Percentiles rank a stretch among this genome's conserved stretches.
These are phyloP conservation scores for Triops cancriformis DNA, from an alignment of 1,140 invertebrate genomes.

Conservation along the genomic window DNA sequence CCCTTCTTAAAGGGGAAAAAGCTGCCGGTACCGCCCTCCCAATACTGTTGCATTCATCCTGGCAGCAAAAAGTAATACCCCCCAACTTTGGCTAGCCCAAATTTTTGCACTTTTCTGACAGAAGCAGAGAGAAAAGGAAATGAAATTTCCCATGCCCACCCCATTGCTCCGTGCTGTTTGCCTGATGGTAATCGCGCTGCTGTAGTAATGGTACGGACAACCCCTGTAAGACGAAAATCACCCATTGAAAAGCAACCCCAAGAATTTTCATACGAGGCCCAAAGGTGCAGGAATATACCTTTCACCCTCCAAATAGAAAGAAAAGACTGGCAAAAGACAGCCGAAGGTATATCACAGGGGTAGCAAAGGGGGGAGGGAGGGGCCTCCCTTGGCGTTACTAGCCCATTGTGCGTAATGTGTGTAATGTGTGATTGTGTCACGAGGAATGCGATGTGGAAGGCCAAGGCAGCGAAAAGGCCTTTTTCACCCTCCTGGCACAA, in stretches of 20 bases:
- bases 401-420: slow-evolving; percentile 1
- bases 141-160: background rate
- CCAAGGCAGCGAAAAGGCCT: background rate
- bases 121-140: background rate
- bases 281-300: background rate
- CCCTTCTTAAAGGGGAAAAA: background rate
- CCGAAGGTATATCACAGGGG: background rate
- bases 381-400: slow-evolving; percentile 8
- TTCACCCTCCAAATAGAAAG: background rate
- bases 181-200: background rate
- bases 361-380: background rate
- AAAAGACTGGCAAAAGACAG: background rate
- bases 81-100: background rate
- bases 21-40: background rate
- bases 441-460: background rate
- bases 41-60: too few species aligned
- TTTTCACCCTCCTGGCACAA: slow-evolving; percentile 9
- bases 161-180: background rate
- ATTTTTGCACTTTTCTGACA: background rate
- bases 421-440: slow-evolving; percentile 9
- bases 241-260: background rate
- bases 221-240: background rate
- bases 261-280: background rate
- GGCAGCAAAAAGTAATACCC: too few species aligned
- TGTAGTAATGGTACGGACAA: background rate